Base-by-base conservation (phyloP, 2,888 invertebrate genomes). In the Stenolophus ochropezus region DNA sequence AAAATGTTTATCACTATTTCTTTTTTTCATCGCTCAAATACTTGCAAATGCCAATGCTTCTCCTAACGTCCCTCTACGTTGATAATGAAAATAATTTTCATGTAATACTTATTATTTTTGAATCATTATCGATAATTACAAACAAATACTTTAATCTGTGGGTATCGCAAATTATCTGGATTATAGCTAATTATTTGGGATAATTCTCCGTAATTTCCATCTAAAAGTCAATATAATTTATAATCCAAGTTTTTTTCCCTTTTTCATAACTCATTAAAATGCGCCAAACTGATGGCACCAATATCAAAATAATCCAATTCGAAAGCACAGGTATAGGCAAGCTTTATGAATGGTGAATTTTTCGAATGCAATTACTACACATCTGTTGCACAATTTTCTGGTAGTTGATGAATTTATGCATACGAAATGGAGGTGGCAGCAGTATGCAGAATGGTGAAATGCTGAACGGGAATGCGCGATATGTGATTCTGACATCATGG, bases 351-450 rank as follows among this genome's bases (percentile, higher is more conserved):
- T 25, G n/a, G 23, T 25, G 61, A n/a, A 61, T n/a, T 61, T 61
- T 61, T n/a, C 61, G 14, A 25, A 14, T 14, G n/a, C 61, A 56
- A 18, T 56, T 51, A 51, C 20, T 8, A 14, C 11, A 5, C 61
- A 61, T 61, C 61, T 25, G 61, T 61, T 61, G 25, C 61, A 25
- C 23, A 21, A 23, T 14, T 61, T 61, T 25, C 61, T 61, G n/a
- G 21, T n/a, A 61, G 14, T 21, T 61, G 61, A 69, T 69, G 69
- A 69, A 69, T 69, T 42, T 69, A 69, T 69, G 42, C 69, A 69
- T 69, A 27, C 23, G 21, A 65, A 11, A 56, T 56, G 33, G 33
- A 42, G 33, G 33, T 42, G 33, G 33, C 6, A 42, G 6, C 33
- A 42, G 11, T 11, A 42, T 42, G 33, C 33, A 11, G 33, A 42